Percentiles rank a stretch among this genome's conserved stretches.
These are phyloP conservation scores for Cylas formicarius DNA, from an alignment of 1,140 invertebrate species.

Conservation along the genomic window DNA sequence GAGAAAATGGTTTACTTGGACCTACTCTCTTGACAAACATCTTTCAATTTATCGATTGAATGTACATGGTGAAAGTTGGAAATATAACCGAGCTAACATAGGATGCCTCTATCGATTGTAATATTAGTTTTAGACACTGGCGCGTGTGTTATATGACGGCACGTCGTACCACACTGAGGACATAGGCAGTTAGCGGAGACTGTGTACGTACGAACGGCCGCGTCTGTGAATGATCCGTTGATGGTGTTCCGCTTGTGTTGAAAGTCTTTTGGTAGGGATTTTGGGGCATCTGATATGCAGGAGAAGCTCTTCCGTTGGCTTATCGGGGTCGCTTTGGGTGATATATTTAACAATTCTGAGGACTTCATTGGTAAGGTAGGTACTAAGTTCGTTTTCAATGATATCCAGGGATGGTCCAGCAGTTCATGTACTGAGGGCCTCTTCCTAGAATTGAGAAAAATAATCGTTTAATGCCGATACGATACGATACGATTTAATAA, in stretches of 20 bases:
- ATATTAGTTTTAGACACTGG: constrained; percentile 39
- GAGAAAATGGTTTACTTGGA: no score
- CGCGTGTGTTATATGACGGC: constrained; percentile 38
- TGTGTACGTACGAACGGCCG: constrained; percentile 35
- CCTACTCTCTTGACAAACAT: no score
- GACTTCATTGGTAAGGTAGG: constrained; percentile 21
- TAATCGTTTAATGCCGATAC: constrained; percentile 1
- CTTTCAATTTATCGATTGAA: no score
- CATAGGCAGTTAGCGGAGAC: constrained; percentile 39
- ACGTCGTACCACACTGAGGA: constrained; percentile 40
- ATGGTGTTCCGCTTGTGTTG: constrained; percentile 28
- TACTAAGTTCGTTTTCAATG: constrained; percentile 30
- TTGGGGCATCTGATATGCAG: constrained; percentile 17
- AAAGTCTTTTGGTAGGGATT: constrained; percentile 27
- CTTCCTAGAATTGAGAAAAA: constrained; percentile 30
- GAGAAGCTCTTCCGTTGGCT: constrained; percentile 33
- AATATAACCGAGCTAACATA: constrained; percentile 41
- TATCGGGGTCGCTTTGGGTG: constrained; percentile 35
- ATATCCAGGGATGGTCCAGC: constrained; percentile 40
- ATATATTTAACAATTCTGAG: constrained; percentile 23
- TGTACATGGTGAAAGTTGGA: no score
- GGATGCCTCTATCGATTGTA: constrained; percentile 41
- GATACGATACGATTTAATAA: no score
- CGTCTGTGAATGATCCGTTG: constrained; percentile 29
- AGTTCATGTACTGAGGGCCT: constrained; percentile 37